Base-by-base conservation (phyloP, 2,113 vertebrate genomes). In the Mesembrinibis cayennensis region DNA sequence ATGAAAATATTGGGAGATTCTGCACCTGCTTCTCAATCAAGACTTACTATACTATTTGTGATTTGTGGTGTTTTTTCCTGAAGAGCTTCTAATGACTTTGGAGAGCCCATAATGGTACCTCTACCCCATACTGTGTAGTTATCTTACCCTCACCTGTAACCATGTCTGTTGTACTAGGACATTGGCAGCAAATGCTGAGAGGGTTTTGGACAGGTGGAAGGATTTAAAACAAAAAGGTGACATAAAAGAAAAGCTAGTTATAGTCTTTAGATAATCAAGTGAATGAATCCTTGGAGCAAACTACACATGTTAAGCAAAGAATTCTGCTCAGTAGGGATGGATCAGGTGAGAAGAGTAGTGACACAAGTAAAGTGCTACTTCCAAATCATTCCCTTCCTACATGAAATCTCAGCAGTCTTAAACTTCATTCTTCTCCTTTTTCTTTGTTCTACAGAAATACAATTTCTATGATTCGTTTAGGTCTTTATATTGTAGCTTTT, bases 381-480 rank as follows among this genome's bases (percentile, higher is more conserved):
- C 10, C 3, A 36, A 78, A 11, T 42, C 1, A 1, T 26, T 66
- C 56, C 29, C 8, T 45, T 71, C 45, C 34, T 58, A 25, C 45
- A 27, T 3, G 10, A 61, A 92, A 87, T 0, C 0, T 32, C 40
- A 87, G 16, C 10, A 66, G 17, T 23, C 11, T 47, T 45, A 56
- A 92, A 47, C 4, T 6, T 78, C 10, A 74, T 66, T 42, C 25
- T 86, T 53, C 18, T 49, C 34, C 2, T 58, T 58, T 78, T 76
- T 6, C 29, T 77, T 29, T 78, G 36, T 70, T 66, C 20, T 78
- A 82, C 12, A 84, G 40, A 95, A 89, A 73, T 17, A 55, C 4
- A 65, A 5, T 18, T 25, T 38, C 14, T 6, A 27, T 36, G 0
- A 62, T n/a, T 45, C 0, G 0, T 67, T 78, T 47, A 74, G n/a